Percentiles rank a stretch among this genome's conserved stretches.
phyloP scores from a whole-genome alignment of 2,797 vertebrate species.

The Spinus pinus region DNA sequence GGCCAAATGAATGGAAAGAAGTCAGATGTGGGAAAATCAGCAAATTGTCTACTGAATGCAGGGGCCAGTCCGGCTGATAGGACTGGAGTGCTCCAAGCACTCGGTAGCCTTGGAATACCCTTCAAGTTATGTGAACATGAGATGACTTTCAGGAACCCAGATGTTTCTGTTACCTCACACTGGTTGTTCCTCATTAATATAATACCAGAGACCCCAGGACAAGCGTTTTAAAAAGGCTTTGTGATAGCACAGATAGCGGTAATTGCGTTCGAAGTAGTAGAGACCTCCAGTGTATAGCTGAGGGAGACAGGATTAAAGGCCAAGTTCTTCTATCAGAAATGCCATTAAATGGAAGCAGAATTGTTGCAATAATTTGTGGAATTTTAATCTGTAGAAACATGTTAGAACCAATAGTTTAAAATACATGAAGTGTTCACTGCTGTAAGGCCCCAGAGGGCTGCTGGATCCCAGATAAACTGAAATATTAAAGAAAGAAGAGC shows the following conservation, averaged over 20 bases:
- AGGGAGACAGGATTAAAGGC: slow-evolving; percentile 39
- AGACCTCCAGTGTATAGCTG: not conserved
- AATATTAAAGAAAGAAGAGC: slow-evolving; percentile 41
- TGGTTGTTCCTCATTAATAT: not conserved
- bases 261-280: not conserved
- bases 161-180: not conserved
- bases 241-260: slow-evolving; percentile 10
- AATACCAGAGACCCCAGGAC: not conserved
- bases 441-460: not conserved
- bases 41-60: not conserved
- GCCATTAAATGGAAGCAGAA: slow-evolving; percentile 25
- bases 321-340: slow-evolving; percentile 26
- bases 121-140: not conserved
- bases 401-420: slow-evolving; percentile 12
- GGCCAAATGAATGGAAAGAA: not conserved
- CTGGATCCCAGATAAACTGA: slow-evolving; percentile 21
- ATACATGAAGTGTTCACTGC: not conserved
- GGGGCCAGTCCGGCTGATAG: not conserved
- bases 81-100: not conserved
- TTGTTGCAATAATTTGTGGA: not conserved
- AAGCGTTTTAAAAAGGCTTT: slow-evolving; percentile 21
- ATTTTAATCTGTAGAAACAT: slow-evolving; percentile 44
- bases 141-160: not conserved
- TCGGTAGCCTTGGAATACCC: not conserved
- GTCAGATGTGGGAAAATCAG: not conserved